phyloP scores from a whole-genome alignment of 2,888 invertebrate genomes.

The Zeuzera pyrina region DNA sequence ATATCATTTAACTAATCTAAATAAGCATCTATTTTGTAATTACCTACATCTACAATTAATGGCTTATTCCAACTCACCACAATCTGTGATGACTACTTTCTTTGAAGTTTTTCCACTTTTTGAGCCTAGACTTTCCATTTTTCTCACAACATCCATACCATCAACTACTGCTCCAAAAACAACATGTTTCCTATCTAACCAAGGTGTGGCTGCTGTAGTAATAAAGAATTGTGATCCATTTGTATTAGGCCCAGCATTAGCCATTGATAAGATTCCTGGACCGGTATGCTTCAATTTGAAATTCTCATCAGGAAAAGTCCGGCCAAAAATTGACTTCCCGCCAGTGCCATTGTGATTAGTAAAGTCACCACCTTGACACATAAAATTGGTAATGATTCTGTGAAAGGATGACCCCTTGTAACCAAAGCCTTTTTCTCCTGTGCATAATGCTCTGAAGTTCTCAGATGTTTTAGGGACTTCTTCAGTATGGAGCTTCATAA shows the following conservation, averaged over 20 bases:
- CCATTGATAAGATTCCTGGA: constrained; percentile 94
- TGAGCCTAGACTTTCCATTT: constrained; percentile 86
- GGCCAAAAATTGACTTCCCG: constrained; percentile 97
- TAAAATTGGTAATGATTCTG: constrained; percentile 92
- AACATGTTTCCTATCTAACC: constrained; percentile 96
- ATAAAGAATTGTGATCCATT: constrained; percentile 99
- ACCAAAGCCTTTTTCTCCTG: constrained; percentile 76
- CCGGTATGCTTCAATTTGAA: constrained; percentile 93
- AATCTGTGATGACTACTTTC: constrained; percentile 85
- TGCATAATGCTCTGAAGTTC: constrained; percentile 95
- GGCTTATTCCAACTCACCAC: constrained; percentile 80
- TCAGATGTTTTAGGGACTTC: constrained; percentile 95
- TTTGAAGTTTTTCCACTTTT: constrained; percentile 89
- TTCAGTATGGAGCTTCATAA: constrained; percentile 90
- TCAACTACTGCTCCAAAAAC: constrained; percentile 94
- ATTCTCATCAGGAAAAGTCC: constrained; percentile 94
- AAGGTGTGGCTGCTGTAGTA: constrained; percentile 92
- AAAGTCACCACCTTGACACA: constrained; percentile 97
- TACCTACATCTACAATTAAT: neutral
- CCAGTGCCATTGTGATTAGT: constrained; percentile 94
- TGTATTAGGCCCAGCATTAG: constrained; percentile 95
- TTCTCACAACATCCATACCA: constrained; percentile 92
- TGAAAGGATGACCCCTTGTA: constrained; percentile 95
- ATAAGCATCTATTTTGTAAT: neutral
- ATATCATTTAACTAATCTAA: neutral